phyloP scores from a whole-genome alignment of 2,888 invertebrate species.

The Morpho achilles region DNA sequence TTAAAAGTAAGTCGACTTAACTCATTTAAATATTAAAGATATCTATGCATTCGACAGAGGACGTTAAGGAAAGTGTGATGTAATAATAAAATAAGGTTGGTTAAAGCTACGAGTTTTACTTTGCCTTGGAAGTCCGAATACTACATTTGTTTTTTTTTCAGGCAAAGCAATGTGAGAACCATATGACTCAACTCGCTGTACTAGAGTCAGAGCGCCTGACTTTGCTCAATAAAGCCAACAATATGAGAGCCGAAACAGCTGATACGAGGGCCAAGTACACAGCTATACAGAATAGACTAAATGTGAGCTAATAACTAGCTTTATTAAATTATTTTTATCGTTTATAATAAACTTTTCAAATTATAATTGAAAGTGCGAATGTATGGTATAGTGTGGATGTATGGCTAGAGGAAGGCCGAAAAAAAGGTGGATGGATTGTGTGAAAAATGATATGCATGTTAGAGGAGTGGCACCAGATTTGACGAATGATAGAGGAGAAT shows the following conservation, averaged over 20 bases:
- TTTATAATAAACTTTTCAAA: not conserved
- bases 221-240: conserved; percentile 48
- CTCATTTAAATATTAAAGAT: too few relatives aligned
- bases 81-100: too few relatives aligned
- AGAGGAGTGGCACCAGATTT: too few relatives aligned
- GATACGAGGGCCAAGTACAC: conserved; percentile 50
- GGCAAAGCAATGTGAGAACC: conserved; percentile 56
- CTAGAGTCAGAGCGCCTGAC: conserved; percentile 52
- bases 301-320: conserved; percentile 37
- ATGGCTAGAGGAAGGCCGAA: too few relatives aligned
- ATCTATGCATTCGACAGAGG: too few relatives aligned
- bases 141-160: conserved; percentile 30
- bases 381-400: too few relatives aligned
- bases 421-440: too few relatives aligned
- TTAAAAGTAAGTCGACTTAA: too few relatives aligned
- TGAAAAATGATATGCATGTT: too few relatives aligned
- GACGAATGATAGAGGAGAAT: too few relatives aligned
- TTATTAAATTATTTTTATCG: not conserved
- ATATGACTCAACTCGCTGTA: conserved; percentile 54
- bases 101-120: not conserved
- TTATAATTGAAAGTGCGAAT: too few relatives aligned
- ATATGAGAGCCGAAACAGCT: conserved; percentile 41
- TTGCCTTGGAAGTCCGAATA: not conserved
- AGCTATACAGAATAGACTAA: conserved; percentile 43
- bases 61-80: too few relatives aligned